Percentiles rank a stretch among this genome's conserved stretches.
Evolutionary conservation across 2,113 vertebrate genomes (phyloP).

Genomic region (Laterallus jamaicensis): DNA sequence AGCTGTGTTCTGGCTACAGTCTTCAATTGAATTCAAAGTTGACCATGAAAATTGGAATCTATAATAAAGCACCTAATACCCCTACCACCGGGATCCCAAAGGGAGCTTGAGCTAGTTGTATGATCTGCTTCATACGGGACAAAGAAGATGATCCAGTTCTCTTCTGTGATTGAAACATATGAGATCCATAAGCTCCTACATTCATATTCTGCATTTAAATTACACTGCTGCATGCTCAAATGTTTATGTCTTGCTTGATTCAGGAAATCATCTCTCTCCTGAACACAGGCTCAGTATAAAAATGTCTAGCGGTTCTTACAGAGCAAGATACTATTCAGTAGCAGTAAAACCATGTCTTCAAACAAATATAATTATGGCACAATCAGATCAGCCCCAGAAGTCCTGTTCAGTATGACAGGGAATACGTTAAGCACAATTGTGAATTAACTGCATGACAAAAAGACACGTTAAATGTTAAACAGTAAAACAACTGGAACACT

Average conservation of each 20-base stretch:
- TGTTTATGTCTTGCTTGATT: background rate
- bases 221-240: background rate
- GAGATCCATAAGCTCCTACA: background rate
- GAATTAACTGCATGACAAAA: background rate
- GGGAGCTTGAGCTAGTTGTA: background rate
- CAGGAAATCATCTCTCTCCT: background rate
- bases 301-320: background rate
- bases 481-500: background rate
- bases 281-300: background rate
- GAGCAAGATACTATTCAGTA: background rate
- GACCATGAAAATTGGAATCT: background rate
- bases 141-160: background rate
- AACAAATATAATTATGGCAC: background rate
- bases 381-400: background rate
- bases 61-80: background rate
- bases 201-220: background rate
- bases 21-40: background rate
- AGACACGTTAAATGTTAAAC: background rate
- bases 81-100: background rate
- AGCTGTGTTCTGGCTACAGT: background rate
- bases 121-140: background rate
- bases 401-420: background rate
- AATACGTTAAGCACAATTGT: background rate
- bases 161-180: background rate
- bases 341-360: background rate